phyloP scores from a whole-genome alignment of 1,140 invertebrate species.

The Camponotus vicinus region DNA sequence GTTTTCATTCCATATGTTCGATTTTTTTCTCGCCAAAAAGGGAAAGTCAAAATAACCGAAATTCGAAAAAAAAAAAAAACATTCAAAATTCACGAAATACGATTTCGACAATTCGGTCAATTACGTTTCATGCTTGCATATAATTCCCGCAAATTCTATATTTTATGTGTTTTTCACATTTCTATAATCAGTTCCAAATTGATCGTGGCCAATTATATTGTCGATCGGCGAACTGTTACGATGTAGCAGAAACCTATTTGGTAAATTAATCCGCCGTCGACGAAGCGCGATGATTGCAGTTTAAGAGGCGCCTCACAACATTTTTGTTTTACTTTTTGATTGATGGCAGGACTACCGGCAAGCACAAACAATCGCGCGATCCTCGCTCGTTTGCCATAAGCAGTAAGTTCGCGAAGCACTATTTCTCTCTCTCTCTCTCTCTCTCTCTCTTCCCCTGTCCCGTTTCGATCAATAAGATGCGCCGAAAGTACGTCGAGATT shows the following conservation, averaged over 20 bases:
- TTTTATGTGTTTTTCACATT: not conserved
- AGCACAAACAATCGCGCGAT: conserved; percentile 39
- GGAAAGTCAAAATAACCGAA: no score
- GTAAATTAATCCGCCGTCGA: conserved; percentile 24
- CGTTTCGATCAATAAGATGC: conserved; percentile 52
- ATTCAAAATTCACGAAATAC: conserved; percentile 5
- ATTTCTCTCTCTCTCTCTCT: not conserved
- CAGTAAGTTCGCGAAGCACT: not conserved
- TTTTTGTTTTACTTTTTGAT: conserved; percentile 26
- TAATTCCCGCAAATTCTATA: not conserved
- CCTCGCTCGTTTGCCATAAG: not conserved
- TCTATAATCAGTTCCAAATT: not conserved
- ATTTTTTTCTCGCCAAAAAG: no score
- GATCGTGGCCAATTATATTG: not conserved
- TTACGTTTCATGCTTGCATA: not conserved
- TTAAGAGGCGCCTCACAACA: conserved; percentile 18
- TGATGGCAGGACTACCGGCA: not conserved
- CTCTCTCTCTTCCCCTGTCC: no score
- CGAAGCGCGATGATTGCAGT: not conserved
- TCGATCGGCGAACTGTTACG: conserved; percentile 11
- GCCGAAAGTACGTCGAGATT: conserved; percentile 62
- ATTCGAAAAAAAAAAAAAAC: conserved; percentile 30
- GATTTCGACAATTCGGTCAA: not conserved
- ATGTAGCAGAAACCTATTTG: not conserved
- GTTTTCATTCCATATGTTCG: no score